Evolutionary conservation across 2,113 vertebrate species (phyloP).

Genomic region (Hylia prasina): DNA sequence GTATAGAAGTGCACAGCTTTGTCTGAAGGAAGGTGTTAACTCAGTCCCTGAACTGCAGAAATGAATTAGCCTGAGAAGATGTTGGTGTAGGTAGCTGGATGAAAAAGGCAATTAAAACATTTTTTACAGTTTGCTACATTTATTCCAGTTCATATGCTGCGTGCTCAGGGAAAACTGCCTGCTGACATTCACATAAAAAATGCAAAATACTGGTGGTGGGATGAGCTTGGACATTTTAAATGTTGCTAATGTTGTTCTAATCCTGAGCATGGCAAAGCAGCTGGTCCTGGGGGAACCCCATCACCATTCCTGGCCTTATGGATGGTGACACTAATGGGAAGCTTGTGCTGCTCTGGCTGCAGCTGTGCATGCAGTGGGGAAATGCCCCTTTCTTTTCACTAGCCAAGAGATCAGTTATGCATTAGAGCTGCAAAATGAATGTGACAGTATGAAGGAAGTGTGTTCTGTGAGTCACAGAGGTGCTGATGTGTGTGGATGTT

Average conservation of each 20-base stretch:
- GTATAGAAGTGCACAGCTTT: neutral
- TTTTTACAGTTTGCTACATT: neutral
- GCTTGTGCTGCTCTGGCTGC: neutral
- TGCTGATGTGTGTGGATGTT: neutral
- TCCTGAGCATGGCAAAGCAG: neutral
- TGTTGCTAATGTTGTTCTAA: neutral
- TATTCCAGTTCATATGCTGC: neutral
- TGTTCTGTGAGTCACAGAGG: neutral
- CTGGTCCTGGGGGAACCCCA: neutral
- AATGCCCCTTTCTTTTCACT: neutral
- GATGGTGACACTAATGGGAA: slow-evolving; percentile 37
- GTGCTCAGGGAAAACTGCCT: neutral
- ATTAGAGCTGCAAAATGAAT: neutral
- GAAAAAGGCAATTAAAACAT: neutral
- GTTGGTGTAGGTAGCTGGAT: neutral
- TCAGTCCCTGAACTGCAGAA: neutral
- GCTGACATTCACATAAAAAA: neutral
- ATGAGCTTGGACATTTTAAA: neutral
- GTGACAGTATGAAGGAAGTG: neutral
- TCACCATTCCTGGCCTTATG: neutral
- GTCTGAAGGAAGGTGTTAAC: neutral
- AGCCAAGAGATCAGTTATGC: neutral
- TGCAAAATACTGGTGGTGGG: neutral
- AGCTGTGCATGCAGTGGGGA: neutral
- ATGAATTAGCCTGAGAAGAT: neutral